These are phyloP conservation scores for Reticulitermes speratus DNA, from an alignment of 1,140 invertebrate species.

Conservation along the genomic window DNA sequence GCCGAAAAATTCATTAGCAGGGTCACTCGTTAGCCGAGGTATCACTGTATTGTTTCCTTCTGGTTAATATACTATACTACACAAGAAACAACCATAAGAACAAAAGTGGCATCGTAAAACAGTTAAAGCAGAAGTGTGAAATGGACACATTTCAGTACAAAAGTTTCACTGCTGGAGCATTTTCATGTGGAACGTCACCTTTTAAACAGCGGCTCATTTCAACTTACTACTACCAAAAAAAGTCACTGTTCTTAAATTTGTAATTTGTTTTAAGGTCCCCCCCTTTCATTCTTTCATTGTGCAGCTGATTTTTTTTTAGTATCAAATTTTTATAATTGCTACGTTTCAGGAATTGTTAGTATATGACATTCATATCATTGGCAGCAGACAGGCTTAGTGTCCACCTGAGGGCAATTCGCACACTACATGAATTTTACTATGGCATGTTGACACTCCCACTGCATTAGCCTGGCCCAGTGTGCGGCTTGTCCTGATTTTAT, in stretches of 20 bases:
- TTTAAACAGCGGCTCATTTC: background rate
- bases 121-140: too few species aligned
- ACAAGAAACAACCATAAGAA: too few species aligned
- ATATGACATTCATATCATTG: background rate
- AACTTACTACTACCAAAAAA: background rate
- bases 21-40: too few species aligned
- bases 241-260: background rate
- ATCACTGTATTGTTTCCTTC: too few species aligned
- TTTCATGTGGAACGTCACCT: background rate
- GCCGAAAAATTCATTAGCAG: too few species aligned
- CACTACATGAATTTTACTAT: background rate
- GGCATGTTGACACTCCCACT: background rate
- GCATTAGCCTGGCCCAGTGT: background rate
- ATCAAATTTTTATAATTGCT: conserved; percentile 2
- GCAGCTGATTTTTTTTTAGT: background rate
- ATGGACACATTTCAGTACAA: too few species aligned
- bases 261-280: background rate
- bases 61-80: too few species aligned
- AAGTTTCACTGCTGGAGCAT: background rate
- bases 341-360: conserved; percentile 12
- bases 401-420: background rate
- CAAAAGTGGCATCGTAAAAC: too few species aligned
- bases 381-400: background rate
- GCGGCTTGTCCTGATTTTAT: background rate
- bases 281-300: background rate